A percentile compares a stretch with the other conserved stretches of the same genome.
phyloP scores from a whole-genome alignment of 2,113 vertebrate genomes.

The Vulpes vulpes region DNA sequence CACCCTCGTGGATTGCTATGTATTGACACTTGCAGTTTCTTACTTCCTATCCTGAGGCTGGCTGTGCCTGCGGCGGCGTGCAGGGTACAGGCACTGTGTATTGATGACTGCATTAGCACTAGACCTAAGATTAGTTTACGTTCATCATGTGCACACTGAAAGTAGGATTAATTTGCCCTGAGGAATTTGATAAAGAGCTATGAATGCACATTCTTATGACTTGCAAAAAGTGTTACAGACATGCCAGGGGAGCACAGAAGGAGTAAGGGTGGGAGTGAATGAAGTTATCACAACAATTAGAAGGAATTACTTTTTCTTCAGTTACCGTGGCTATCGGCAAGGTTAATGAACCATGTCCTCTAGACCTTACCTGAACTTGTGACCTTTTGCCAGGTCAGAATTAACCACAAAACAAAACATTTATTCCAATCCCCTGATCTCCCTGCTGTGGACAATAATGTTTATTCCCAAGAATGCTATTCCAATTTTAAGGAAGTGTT shows the following conservation, averaged over 20 bases:
- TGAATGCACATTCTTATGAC: background rate
- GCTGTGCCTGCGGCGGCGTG: fast-evolving
- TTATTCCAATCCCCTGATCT: background rate
- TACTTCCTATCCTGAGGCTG: background rate
- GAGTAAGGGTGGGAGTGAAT: background rate
- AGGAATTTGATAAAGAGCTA: background rate
- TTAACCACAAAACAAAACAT: background rate
- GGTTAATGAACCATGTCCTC: background rate
- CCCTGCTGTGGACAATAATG: background rate
- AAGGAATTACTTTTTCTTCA: background rate
- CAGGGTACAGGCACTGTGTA: background rate
- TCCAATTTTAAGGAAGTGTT: background rate
- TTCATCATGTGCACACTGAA: background rate
- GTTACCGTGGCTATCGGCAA: background rate
- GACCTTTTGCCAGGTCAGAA: background rate
- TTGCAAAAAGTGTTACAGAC: background rate
- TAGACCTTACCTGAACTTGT: background rate
- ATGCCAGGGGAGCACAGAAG: background rate
- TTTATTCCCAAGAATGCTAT: background rate
- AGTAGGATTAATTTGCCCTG: background rate
- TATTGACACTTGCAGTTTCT: too few species aligned
- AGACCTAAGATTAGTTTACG: background rate
- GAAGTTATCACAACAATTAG: background rate
- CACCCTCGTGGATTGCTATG: fast-evolving
- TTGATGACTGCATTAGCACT: background rate